Percentiles rank a stretch among this genome's conserved stretches.
These are phyloP conservation scores for Rhinopomastus cyanomelas DNA, from an alignment of 2,113 vertebrate genomes.

Conservation along the genomic window DNA sequence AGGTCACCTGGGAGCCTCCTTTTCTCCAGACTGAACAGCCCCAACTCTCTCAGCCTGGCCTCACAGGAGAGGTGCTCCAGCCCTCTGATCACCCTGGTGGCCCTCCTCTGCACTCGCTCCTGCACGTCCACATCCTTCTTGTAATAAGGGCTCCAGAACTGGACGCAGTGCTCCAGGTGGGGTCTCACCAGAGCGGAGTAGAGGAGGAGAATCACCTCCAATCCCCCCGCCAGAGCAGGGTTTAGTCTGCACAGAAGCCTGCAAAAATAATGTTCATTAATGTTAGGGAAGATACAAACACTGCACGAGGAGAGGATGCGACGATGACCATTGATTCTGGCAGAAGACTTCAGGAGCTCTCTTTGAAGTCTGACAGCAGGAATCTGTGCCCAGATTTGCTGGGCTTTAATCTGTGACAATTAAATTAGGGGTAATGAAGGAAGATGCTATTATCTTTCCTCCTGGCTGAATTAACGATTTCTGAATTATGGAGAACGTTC, in stretches of 20 bases:
- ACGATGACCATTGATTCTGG: conserved; percentile 53
- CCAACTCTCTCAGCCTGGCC: too few species aligned
- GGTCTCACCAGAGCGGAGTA: too few species aligned
- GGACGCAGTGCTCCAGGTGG: too few species aligned
- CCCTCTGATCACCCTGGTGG: too few species aligned
- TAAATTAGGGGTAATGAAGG: conserved; percentile 49
- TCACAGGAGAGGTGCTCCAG: too few species aligned
- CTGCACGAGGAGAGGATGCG: conserved; percentile 14
- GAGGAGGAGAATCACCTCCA: too few species aligned
- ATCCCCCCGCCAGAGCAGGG: too few species aligned
- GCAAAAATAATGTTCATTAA: conserved; percentile 55
- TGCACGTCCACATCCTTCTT: too few species aligned
- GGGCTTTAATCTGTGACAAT: conserved; percentile 59
- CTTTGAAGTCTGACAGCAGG: conserved; percentile 65
- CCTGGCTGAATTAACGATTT: conserved; percentile 23
- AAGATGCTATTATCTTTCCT: conserved; percentile 26
- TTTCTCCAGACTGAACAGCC: too few species aligned
- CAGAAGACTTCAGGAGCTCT: conserved; percentile 59
- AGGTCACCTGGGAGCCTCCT: too few species aligned
- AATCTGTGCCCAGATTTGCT: conserved; percentile 55
- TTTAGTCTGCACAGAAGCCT: conserved; percentile 22
- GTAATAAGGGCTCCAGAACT: too few species aligned
- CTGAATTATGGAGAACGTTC: background rate
- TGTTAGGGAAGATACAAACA: conserved; percentile 28
- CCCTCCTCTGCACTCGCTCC: too few species aligned